Evolutionary conservation across 2,888 invertebrate species (phyloP), one percentile per base, ranked within the genome.

Genomic region (Drosophila rubida): DNA sequence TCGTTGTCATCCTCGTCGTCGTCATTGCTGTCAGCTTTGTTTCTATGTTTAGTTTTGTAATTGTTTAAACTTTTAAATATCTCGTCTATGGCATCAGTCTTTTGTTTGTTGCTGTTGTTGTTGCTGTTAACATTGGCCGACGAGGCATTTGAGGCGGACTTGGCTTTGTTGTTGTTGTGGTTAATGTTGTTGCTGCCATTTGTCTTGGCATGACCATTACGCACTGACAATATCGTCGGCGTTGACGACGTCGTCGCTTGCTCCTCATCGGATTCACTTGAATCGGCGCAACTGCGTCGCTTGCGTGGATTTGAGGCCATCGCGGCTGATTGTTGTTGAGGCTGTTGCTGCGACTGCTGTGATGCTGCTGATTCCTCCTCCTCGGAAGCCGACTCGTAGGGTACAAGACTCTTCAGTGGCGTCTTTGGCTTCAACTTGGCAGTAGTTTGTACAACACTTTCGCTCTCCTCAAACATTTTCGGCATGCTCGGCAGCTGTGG

Each of bases 301-400:
- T 90, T 90, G 4, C 87, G 75, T 22, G 87, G 60, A 74, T 81
- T 83, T 45, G 48, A 42, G 39, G 51, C 32, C 46, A 51, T n/a
- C 19, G 55, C 61, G 25, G 54, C 65, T 22, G 50, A 5, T 35
- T 14, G 58, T 50, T 50, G 61, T 14, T 44, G 66, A 25, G 50
- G 19, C 11, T 54, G 35, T 14, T 42, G 49, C 16, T 51, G 50
- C 27, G 59, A 41, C 22, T 59, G 66, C 11, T 44, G 53, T 23
- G 55, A 59, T 30, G 54, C 65, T 23, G 54, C 61, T 19, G 42
- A 44, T 23, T 82, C 85, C 39, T 85, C 84, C 62, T 91, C 91
- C 30, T 90, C 94, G 0, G 94, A 94, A 81, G 94, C 94, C 0
- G 93, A 93, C 80, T 94, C 94, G 78, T 94, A 94, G 19, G 94